Evolutionary conservation across 2,888 invertebrate genomes (phyloP).

Genomic region (Leptinotarsa tumamoca): DNA sequence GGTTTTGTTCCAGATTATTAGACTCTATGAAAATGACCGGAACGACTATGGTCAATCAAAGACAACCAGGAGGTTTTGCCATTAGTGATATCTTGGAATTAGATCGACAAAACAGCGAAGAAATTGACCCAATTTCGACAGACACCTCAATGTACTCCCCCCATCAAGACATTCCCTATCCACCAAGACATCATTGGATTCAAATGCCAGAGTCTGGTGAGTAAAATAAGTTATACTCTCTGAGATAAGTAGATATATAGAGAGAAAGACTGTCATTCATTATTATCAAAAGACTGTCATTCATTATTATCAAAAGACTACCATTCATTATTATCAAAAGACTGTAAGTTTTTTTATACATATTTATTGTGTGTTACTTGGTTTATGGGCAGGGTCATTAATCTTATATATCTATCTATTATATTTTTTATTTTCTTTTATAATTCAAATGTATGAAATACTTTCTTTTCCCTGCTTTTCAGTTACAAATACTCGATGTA

Average conservation of each 20-base stretch:
- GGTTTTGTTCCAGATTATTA: slow-evolving; percentile 74
- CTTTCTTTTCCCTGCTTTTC: too few relatives aligned
- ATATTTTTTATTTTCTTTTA: too few relatives aligned
- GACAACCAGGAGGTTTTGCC: slow-evolving; percentile 84
- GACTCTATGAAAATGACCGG: slow-evolving; percentile 87
- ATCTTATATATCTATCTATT: too few relatives aligned
- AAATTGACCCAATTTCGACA: slow-evolving; percentile 64
- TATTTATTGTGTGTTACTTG: too few relatives aligned
- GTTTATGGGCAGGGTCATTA: too few relatives aligned
- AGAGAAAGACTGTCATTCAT: neutral
- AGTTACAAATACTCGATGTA: too few relatives aligned
- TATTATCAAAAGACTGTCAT: neutral
- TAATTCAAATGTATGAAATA: too few relatives aligned
- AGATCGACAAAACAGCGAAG: slow-evolving; percentile 72
- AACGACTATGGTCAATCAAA: slow-evolving; percentile 65
- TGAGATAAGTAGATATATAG: neutral
- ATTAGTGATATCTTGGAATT: slow-evolving; percentile 94
- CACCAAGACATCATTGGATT: slow-evolving; percentile 59
- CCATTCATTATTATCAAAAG: neutral
- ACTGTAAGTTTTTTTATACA: too few relatives aligned
- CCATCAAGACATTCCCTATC: slow-evolving; percentile 56
- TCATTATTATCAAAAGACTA: neutral
- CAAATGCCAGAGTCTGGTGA: slow-evolving; percentile 59
- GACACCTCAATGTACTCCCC: slow-evolving; percentile 57
- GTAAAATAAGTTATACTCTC: slow-evolving; percentile 32